phyloP scores from a whole-genome alignment of 2,888 invertebrate species.

The Harpalus rufipes region DNA sequence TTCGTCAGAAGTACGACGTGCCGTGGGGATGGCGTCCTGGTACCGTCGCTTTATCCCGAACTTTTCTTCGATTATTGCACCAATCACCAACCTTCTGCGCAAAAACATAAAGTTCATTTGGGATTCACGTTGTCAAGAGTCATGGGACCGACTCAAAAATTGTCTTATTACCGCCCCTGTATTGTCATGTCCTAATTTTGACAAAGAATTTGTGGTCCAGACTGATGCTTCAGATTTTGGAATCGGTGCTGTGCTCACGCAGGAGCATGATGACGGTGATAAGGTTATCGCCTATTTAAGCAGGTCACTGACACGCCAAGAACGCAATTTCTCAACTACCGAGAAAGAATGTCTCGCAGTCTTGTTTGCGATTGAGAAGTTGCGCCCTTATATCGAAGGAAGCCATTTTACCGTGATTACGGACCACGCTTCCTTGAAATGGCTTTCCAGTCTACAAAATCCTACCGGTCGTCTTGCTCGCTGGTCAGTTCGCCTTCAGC shows the following conservation, averaged over 20 bases:
- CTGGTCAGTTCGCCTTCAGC: slow-evolving; percentile 52
- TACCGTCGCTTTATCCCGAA: neutral
- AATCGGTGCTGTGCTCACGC: neutral
- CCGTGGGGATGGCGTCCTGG: neutral
- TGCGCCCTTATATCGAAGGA: neutral
- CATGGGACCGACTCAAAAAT: neutral
- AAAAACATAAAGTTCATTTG: neutral
- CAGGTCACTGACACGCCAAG: neutral
- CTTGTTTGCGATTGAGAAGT: neutral
- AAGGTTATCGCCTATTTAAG: neutral
- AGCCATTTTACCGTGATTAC: slow-evolving; percentile 9
- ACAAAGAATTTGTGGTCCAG: neutral
- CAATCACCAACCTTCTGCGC: neutral
- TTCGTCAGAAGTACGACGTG: neutral
- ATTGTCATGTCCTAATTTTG: neutral
- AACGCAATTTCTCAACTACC: neutral
- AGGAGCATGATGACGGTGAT: neutral
- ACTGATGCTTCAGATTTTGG: neutral
- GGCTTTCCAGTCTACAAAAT: neutral
- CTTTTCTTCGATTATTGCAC: neutral
- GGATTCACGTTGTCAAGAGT: neutral
- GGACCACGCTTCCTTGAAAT: neutral
- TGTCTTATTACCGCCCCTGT: neutral
- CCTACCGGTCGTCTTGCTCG: neutral
- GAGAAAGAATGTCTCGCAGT: neutral